Conservation (phyloP, 2,888 invertebrate species). For the Scrobipalpa atriplicella region DNA sequence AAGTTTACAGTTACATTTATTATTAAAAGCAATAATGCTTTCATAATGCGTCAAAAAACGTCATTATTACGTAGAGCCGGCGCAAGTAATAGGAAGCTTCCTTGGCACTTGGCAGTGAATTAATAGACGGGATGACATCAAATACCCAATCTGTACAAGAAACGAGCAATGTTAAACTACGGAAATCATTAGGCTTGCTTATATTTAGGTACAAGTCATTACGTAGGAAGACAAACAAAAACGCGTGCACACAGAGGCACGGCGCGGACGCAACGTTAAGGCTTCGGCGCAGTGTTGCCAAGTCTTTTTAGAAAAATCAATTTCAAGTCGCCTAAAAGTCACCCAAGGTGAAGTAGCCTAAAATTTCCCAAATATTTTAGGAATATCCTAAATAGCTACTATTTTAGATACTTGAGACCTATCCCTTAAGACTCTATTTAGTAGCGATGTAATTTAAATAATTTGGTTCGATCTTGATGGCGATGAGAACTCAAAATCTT, state of each 20-base stretch:
- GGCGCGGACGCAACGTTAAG: background rate
- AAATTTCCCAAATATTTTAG: no score
- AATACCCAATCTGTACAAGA: constrained; percentile 26
- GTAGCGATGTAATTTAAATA: no score
- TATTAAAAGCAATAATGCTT: constrained; percentile 6
- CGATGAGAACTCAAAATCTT: no score
- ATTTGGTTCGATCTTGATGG: no score
- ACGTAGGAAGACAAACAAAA: constrained; percentile 12
- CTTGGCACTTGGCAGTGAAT: background rate
- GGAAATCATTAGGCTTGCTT: constrained; percentile 22
- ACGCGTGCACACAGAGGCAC: constrained; percentile 8
- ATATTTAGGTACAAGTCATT: constrained; percentile 14
- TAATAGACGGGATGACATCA: constrained; percentile 2
- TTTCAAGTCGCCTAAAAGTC: no score
- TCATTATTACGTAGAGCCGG: background rate
- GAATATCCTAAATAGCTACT: no score
- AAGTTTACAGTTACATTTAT: background rate
- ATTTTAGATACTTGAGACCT: no score
- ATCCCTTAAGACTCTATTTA: no score
- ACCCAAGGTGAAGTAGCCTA: no score
- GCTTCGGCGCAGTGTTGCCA: no score
- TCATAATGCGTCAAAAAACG: constrained; percentile 1
- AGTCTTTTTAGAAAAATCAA: no score
- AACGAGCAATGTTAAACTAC: constrained; percentile 25
- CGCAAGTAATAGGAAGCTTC: background rate